A percentile compares a stretch with the other conserved stretches of the same genome.
These are phyloP conservation scores for Tetragonula clypearis DNA, from an alignment of 1,140 invertebrate genomes.

Conservation along the genomic window DNA sequence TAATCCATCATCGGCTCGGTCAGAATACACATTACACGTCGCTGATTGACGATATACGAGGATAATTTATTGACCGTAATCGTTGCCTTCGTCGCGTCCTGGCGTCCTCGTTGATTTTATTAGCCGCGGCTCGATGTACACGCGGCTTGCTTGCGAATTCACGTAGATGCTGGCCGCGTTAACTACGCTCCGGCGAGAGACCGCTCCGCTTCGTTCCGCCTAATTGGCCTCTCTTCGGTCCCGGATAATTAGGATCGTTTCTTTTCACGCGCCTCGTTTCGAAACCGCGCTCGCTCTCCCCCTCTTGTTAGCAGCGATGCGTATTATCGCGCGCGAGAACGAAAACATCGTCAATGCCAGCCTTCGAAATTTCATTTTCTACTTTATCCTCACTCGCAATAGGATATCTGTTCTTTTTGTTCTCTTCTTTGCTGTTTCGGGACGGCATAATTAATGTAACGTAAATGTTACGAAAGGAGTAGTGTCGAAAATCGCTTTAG, in stretches of 20 bases:
- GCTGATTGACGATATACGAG: conserved; percentile 23
- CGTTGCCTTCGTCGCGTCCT: conserved; percentile 38
- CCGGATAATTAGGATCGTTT: conserved; percentile 31
- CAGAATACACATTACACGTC: not conserved
- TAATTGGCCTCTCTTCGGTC: conserved; percentile 1
- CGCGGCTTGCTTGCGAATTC: not conserved
- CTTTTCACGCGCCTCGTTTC: not conserved
- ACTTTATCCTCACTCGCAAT: not conserved
- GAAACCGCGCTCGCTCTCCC: not conserved
- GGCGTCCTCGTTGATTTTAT: conserved; percentile 43
- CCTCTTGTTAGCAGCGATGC: not conserved
- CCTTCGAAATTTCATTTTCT: too few relatives aligned
- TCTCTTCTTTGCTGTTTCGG: too few relatives aligned
- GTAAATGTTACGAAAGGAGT: not conserved
- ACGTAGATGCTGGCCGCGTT: not conserved
- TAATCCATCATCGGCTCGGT: conserved; percentile 31
- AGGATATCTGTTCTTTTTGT: not conserved
- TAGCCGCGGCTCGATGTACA: conserved; percentile 7
- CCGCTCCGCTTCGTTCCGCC: not conserved
- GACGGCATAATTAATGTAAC: not conserved
- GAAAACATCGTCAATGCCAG: not conserved
- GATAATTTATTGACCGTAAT: conserved; percentile 47
- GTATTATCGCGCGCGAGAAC: not conserved
- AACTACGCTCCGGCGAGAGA: not conserved
- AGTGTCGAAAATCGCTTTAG: not conserved